These are phyloP conservation scores for Parnassius orleans DNA, from an alignment of 2,888 invertebrate genomes.

Conservation along the genomic window DNA sequence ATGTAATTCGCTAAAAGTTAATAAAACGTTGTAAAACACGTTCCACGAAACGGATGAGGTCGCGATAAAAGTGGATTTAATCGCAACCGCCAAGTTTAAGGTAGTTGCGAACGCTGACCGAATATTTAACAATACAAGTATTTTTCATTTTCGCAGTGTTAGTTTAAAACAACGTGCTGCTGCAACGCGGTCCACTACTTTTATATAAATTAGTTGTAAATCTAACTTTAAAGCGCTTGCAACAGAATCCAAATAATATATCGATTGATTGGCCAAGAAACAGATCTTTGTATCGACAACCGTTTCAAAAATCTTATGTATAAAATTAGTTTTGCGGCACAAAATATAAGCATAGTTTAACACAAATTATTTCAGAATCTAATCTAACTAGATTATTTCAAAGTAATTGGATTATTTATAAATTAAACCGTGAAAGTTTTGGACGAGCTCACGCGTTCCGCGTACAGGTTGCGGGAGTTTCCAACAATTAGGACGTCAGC, in stretches of 20 bases:
- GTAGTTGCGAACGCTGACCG: constrained; percentile 37
- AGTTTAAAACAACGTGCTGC: too few relatives aligned
- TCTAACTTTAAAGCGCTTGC: too few relatives aligned
- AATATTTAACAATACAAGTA: constrained; percentile 25
- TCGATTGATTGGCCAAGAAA: too few relatives aligned
- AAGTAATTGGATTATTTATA: constrained; percentile 18
- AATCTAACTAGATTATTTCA: background rate
- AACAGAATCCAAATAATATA: too few relatives aligned
- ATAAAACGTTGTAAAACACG: constrained; percentile 42
- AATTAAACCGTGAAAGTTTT: constrained; percentile 25
- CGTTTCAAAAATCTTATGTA: too few relatives aligned
- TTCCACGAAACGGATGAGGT: constrained; percentile 41
- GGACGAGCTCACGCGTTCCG: constrained; percentile 10
- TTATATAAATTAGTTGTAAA: too few relatives aligned
- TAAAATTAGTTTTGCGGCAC: too few relatives aligned
- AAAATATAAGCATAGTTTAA: too few relatives aligned
- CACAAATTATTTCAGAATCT: too few relatives aligned
- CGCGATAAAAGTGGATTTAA: constrained; percentile 47
- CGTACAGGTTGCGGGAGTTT: constrained; percentile 23
- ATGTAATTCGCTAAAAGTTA: constrained; percentile 40
- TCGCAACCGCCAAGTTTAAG: constrained; percentile 40
- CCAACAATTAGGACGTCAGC: constrained; percentile 25
- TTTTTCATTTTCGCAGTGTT: constrained; percentile 1
- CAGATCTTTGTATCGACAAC: too few relatives aligned
- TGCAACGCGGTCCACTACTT: too few relatives aligned